Evolutionary conservation across 2,797 vertebrate species (phyloP).

Genomic region (Tokudaia tokunoshimensis): DNA sequence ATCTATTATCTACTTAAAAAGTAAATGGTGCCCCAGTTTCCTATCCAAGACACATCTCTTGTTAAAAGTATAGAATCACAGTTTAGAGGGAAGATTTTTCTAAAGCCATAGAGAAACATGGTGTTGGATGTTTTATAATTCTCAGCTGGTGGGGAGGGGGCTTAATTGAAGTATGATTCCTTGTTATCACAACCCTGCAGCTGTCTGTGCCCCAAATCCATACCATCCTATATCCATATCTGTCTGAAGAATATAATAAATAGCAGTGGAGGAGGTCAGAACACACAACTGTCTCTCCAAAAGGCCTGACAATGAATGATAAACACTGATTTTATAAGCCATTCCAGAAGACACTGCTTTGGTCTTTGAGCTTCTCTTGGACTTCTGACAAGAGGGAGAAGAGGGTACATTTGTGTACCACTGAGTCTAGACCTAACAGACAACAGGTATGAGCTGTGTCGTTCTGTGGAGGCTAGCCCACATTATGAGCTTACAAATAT

Average conservation of each 20-base stretch:
- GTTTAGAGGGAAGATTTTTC: conserved; percentile 21
- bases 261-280: conserved; percentile 5
- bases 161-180: not conserved
- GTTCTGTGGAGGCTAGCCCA: not conserved
- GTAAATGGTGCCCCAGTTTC: not conserved
- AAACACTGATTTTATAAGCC: not conserved
- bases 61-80: not conserved
- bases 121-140: not conserved
- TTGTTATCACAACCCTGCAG: not conserved
- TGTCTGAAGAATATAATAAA: not conserved
- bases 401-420: too few relatives aligned
- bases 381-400: not conserved
- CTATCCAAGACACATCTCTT: not conserved
- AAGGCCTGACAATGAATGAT: not conserved
- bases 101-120: not conserved
- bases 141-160: not conserved
- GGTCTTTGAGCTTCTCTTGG: not conserved
- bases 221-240: not conserved
- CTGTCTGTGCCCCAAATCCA: not conserved
- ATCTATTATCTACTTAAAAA: conserved; percentile 49
- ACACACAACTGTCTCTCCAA: not conserved
- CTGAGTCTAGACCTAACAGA: not conserved
- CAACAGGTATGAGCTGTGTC: not conserved
- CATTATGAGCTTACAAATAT: not conserved
- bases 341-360: not conserved